Base-by-base conservation (phyloP, 2,797 vertebrate genomes). In the Loris lydekkerianus region DNA sequence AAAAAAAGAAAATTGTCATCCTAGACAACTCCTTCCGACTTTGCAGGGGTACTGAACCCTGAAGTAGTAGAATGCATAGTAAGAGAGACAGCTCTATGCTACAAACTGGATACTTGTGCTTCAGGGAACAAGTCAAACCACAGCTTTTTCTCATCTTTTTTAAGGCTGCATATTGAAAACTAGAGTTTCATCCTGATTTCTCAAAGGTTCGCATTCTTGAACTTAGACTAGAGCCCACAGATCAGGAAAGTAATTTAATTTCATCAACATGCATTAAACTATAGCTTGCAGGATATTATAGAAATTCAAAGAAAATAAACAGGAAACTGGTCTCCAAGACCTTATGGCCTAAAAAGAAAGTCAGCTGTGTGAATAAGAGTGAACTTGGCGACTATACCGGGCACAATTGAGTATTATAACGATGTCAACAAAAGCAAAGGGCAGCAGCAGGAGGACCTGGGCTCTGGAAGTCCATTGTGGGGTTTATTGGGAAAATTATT, bases 281-380 rank as follows among this genome's bases (percentile, higher is more conserved):
- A 11, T 43, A 82, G 94, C 25, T 89, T 92, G 25, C 34, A 90
- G 63, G 10, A 86, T 73, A 49, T 60, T 86, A 21, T 91, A 77
- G 80, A 96, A 94, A 86, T 69, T 89, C 69, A 90, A 90, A 82
- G 56, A 92, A 95, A 89, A 80, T 10, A n/a, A 92, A 34, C 61
- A 81, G 56, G 43, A 92, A 82, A 43, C 69, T 92, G 37, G 29
- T 89, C 80, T 93, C n/a, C 69, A 73, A 80, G 37, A 72, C 53
- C 31, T 73, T 60, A 73, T 1, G 77, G 25, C 27, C 69, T 72
- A 58, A 31, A 81, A 65, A 86, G 49, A 95, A 72, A 87, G 58
- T 60, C 63, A 89, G 15, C 72, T 3, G 31, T 83, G 40, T 75
- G 69, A 86, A 78, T 77, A 60, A 84, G 63, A 82, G 31, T 11